Evolutionary conservation across 1,140 invertebrate species (phyloP).

Genomic region (Rhopalosiphum padi): DNA sequence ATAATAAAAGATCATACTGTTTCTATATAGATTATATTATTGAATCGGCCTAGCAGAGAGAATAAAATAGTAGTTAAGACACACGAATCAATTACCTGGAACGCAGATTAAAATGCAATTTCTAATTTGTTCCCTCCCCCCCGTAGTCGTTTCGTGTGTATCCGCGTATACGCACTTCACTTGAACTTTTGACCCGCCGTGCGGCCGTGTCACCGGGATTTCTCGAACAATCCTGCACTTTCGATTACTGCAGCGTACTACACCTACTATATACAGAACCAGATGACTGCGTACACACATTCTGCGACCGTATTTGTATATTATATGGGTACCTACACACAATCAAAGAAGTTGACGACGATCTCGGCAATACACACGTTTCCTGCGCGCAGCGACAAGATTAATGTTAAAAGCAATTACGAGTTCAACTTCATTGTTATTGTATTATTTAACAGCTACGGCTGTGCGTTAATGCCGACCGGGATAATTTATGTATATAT

Average conservation of each 20-base stretch:
- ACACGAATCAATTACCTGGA: constrained; percentile 20
- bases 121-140: constrained; percentile 3
- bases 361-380: not conserved
- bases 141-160: not conserved
- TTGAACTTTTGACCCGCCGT: constrained; percentile 32
- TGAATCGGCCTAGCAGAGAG: not conserved
- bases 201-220: not conserved
- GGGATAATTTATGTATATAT: not conserved
- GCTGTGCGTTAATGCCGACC: not conserved
- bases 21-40: not conserved
- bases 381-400: constrained; percentile 8
- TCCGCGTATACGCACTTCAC: not conserved
- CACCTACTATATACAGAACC: not conserved
- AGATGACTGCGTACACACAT: not conserved
- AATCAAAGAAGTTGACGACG: not conserved
- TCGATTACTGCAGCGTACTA: not conserved
- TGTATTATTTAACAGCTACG: not conserved
- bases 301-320: not conserved
- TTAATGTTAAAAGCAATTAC: constrained; percentile 5
- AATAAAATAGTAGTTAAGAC: not conserved
- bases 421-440: constrained; percentile 26
- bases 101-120: constrained; percentile 37
- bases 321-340: not conserved
- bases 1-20: not conserved
- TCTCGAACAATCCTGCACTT: constrained; percentile 3